A percentile compares a stretch with the other conserved stretches of the same genome.
Evolutionary conservation across 2,888 invertebrate genomes (phyloP).

Genomic region (Cataglyphis altisquamis): DNA sequence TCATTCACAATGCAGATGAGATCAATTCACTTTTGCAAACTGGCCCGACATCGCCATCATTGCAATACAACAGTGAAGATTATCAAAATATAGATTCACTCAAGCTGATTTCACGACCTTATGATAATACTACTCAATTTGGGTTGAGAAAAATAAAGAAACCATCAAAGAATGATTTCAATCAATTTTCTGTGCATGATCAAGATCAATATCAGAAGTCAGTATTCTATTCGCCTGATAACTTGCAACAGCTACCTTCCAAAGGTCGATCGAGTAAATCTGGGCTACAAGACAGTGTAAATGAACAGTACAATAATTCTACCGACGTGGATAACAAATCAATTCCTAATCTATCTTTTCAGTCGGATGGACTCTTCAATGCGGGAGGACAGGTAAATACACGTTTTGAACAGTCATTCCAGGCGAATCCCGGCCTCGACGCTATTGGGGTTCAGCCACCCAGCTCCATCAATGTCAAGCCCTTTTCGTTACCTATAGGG

Average conservation of each 20-base stretch:
- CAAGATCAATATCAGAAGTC: slow-evolving; percentile 33
- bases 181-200: slow-evolving; percentile 13
- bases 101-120: not conserved
- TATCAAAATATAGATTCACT: not conserved
- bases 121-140: not conserved
- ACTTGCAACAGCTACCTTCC: slow-evolving; percentile 15
- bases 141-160: not conserved
- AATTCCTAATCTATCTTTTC: slow-evolving; percentile 24
- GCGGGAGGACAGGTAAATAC: slow-evolving; percentile 72
- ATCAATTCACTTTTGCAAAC: slow-evolving; percentile 63
- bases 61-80: not conserved
- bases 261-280: slow-evolving; percentile 24
- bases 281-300: slow-evolving; percentile 18
- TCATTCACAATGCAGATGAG: slow-evolving; percentile 60
- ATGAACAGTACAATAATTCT: slow-evolving; percentile 18
- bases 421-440: slow-evolving; percentile 83
- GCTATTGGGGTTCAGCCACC: slow-evolving; percentile 87
- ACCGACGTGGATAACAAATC: slow-evolving; percentile 17
- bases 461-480: slow-evolving; percentile 87
- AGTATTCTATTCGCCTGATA: slow-evolving; percentile 5
- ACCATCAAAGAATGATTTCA: not conserved
- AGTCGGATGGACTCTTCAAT: slow-evolving; percentile 52
- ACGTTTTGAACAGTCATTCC: slow-evolving; percentile 54
- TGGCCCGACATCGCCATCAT: not conserved
- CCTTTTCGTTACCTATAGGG: slow-evolving; percentile 88